phyloP scores from a whole-genome alignment of 2,888 invertebrate genomes.

The Sminthurinus aureus region DNA sequence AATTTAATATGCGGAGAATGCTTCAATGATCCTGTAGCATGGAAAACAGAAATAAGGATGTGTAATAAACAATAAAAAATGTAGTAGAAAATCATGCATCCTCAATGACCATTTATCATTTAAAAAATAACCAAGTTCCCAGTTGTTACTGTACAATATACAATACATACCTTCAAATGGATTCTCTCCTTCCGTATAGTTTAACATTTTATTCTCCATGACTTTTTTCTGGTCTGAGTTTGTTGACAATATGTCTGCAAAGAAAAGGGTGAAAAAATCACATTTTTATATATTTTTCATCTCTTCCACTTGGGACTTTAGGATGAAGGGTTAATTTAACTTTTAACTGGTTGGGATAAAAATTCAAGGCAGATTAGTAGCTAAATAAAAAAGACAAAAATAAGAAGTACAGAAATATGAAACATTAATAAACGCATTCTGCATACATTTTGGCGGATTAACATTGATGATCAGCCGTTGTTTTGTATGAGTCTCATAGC shows the following conservation, averaged over 20 bases:
- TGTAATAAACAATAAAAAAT: not conserved
- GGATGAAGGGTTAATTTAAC: too few relatives aligned
- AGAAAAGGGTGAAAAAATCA: not conserved
- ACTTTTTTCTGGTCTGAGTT: not conserved
- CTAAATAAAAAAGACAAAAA: not conserved
- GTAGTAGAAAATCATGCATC: not conserved
- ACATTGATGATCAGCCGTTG: conserved; percentile 20
- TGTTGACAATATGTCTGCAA: not conserved
- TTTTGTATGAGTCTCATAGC: conserved; percentile 32
- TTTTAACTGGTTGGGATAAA: too few relatives aligned
- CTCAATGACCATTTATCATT: not conserved
- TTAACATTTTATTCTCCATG: not conserved
- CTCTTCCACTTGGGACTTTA: too few relatives aligned
- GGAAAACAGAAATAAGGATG: not conserved
- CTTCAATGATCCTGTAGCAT: not conserved
- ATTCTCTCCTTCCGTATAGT: not conserved
- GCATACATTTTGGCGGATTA: conserved; percentile 17
- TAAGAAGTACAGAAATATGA: not conserved
- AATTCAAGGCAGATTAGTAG: too few relatives aligned
- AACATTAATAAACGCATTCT: not conserved
- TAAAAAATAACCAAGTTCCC: not conserved
- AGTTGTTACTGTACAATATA: not conserved
- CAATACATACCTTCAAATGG: not conserved
- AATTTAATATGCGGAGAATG: conserved; percentile 8
- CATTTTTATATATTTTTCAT: too few relatives aligned